Evolutionary conservation across 2,113 vertebrate genomes (phyloP), one percentile per base, ranked within the genome.

Genomic region (Gallinago jamesoni): DNA sequence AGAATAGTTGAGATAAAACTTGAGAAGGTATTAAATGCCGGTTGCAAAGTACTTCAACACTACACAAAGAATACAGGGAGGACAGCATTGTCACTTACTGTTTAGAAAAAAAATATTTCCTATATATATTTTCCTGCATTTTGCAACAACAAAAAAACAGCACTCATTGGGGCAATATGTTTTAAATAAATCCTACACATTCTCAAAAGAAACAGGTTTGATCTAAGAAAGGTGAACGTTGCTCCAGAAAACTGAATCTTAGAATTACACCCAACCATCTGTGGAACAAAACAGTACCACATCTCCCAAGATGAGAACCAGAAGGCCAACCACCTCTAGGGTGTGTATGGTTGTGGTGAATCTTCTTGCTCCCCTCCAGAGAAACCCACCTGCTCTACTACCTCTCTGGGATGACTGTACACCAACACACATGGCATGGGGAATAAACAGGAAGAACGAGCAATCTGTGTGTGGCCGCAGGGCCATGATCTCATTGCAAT

Each of bases 131-230:
- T 90, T 73, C 27, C 5, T 55, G 35, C 6, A 37, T 15, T 59
- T 27, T 70, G 9, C 41, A 87, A 31, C 31, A 87, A 76, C 2
- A 6, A 63, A 33, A 43, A 50, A 80, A 69, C 3, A 35, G 2
- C 43, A 4, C 68, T 63, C 11, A 57, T 39, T 24, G 2, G 6
- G 7, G 5, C 12, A 79, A 67, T 0, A 3, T 25, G 1, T 56
- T 81, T 89, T 22, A 72, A 60, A 72, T 25, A 81, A 63, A 75
- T 72, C 19, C 14, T 86, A 33, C 2, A 56, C 59, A 55, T 81
- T 89, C n/a, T 56, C 31, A 59, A 89, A 66, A 9, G 11, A 81
- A 73, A 41, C 6, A 57, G 2, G 8, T 62, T 84, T 80, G 10
- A 47, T 67, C 35, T 59, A 37, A 43, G 27, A 90, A 86, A 48